Evolutionary conservation across 2,113 vertebrate genomes (phyloP).

Genomic region (Taxidea taxus): DNA sequence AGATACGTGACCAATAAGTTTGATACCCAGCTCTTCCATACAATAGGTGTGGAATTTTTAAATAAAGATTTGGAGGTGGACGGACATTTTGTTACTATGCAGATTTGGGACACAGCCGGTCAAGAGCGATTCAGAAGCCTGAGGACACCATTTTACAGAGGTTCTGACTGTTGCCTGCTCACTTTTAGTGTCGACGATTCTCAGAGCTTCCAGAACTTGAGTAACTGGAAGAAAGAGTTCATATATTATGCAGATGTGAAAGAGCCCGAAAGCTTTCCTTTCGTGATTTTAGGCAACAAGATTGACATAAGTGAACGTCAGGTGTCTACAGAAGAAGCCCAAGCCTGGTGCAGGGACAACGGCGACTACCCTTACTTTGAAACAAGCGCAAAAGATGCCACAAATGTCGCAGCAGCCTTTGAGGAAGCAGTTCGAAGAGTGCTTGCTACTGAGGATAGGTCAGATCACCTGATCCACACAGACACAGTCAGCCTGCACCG

Average conservation of each 20-base stretch:
- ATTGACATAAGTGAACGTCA: conserved; percentile 92
- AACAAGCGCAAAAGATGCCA: conserved; percentile 97
- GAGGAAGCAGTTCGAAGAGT: conserved; percentile 95
- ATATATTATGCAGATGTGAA: conserved; percentile 97
- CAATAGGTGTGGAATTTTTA: conserved; percentile 96
- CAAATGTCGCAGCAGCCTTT: conserved; percentile 94
- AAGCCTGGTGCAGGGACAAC: conserved; percentile 94
- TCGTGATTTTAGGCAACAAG: conserved; percentile 97
- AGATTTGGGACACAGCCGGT: conserved; percentile 99
- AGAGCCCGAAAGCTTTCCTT: conserved; percentile 95
- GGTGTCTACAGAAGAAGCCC: conserved; percentile 92
- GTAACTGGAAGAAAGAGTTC: conserved; percentile 98
- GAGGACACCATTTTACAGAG: conserved; percentile 96
- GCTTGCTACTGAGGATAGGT: conserved; percentile 91
- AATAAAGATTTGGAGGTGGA: conserved; percentile 98
- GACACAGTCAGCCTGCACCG: conserved; percentile 94
- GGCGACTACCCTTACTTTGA: conserved; percentile 95
- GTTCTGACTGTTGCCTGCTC: conserved; percentile 97
- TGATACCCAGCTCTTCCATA: conserved; percentile 95
- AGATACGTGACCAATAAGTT: conserved; percentile 98
- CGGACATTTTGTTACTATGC: conserved; percentile 93
- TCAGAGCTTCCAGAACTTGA: conserved; percentile 95
- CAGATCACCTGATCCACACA: conserved; percentile 94
- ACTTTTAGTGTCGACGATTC: conserved; percentile 96
- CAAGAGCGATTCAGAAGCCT: conserved; percentile 97